Conservation (phyloP, 2,797 vertebrate genomes). For the Pantherophis alleghaniensis region DNA sequence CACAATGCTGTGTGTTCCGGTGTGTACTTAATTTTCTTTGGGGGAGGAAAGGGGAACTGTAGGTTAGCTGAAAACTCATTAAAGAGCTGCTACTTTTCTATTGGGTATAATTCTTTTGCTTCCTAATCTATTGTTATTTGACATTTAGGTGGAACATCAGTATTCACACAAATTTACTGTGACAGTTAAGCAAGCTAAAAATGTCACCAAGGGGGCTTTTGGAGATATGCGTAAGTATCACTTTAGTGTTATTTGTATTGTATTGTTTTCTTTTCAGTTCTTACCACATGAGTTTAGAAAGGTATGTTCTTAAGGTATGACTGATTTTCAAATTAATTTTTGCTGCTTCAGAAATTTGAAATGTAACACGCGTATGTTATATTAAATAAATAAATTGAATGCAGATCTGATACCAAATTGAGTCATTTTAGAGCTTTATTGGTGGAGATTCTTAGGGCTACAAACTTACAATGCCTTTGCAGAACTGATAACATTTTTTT, state of each 20-base stretch:
- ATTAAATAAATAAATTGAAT: not conserved
- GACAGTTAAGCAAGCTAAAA: slow-evolving; percentile 84
- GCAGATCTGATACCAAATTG: not conserved
- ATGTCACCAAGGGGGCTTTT: slow-evolving; percentile 92
- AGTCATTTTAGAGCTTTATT: not conserved
- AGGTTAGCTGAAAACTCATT: slow-evolving; percentile 15
- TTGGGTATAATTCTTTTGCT: slow-evolving; percentile 39
- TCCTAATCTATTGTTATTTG: slow-evolving; percentile 45
- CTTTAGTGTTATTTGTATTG: slow-evolving; percentile 8
- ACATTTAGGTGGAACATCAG: slow-evolving; percentile 92
- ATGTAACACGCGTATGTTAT: not conserved
- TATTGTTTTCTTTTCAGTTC: not conserved
- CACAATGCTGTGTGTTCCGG: slow-evolving; percentile 67
- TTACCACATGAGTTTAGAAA: not conserved
- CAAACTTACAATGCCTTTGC: not conserved
- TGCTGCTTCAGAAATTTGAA: not conserved
- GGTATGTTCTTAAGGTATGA: not conserved
- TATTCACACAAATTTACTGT: slow-evolving; percentile 91
- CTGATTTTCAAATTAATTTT: not conserved
- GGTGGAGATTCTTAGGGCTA: not conserved
- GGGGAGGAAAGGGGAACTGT: slow-evolving; percentile 16
- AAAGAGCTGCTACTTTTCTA: not conserved
- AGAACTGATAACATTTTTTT: not conserved
- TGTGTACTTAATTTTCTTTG: slow-evolving; percentile 55
- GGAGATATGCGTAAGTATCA: slow-evolving; percentile 91